Evolutionary conservation across 2,888 invertebrate species (phyloP).

Genomic region (Zaprionus obscuricornis): DNA sequence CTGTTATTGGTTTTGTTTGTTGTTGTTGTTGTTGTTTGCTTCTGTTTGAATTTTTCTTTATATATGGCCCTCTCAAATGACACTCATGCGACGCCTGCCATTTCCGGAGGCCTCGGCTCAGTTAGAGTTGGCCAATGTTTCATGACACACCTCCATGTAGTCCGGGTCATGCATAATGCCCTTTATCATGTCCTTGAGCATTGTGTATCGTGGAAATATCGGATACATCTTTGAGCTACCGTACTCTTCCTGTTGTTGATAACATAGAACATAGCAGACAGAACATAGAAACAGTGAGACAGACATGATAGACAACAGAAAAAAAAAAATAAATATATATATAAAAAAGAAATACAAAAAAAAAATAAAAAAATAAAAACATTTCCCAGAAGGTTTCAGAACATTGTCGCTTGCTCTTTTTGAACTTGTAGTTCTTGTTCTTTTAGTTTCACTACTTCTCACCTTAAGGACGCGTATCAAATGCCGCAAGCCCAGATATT

Average conservation of each 20-base stretch:
- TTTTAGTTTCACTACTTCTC: slow-evolving; percentile 23
- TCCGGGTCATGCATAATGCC: slow-evolving; percentile 97
- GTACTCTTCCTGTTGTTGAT: slow-evolving; percentile 91
- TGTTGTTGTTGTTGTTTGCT: slow-evolving; percentile 26
- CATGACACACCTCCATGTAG: slow-evolving; percentile 98
- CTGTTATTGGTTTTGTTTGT: neutral
- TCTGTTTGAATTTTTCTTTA: slow-evolving; percentile 30
- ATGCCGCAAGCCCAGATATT: slow-evolving; percentile 94
- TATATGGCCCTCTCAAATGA: slow-evolving; percentile 63
- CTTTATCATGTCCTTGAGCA: slow-evolving; percentile 99
- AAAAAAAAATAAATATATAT: too few species aligned
- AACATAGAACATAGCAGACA: too few species aligned
- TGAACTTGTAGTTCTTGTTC: neutral
- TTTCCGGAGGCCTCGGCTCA: slow-evolving; percentile 75
- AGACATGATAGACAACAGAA: too few species aligned
- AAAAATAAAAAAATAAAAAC: slow-evolving; percentile 20
- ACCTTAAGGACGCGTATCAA: slow-evolving; percentile 95
- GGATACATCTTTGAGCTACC: slow-evolving; percentile 96
- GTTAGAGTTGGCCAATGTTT: slow-evolving; percentile 87
- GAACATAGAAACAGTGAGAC: too few species aligned
- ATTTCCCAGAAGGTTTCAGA: slow-evolving; percentile 8
- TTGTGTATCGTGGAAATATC: slow-evolving; percentile 96
- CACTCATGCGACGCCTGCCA: slow-evolving; percentile 76
- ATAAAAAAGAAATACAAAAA: slow-evolving; percentile 9
- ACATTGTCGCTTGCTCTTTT: slow-evolving; percentile 1